Base-by-base conservation (phyloP, 2,888 invertebrate species). In the Cryptophagus acutangulus region DNA sequence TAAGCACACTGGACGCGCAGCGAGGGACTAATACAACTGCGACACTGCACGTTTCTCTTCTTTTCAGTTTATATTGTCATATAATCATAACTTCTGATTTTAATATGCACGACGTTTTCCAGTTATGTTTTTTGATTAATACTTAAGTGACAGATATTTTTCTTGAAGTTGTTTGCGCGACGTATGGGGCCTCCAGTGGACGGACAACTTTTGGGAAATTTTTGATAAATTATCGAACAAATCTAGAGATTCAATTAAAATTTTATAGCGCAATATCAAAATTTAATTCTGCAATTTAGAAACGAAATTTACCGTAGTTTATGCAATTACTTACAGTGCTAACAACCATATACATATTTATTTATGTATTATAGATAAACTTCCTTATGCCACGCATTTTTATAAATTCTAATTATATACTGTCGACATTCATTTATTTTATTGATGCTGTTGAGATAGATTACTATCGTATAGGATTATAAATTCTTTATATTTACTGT, bases 31-130 rank as follows among this genome's bases (percentile, higher is more conserved):
- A 62, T 62, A 58, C 65, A 62, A 58, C 61, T 52, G 59, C 60
- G 63, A 65, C 63, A 63, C 54, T 58, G 54, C 51, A 40, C 10
- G 55, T 46, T 41, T 51, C 58, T 58, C 51, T 52, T 55, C 52
- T 53, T 58, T 58, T 48, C 51, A 48, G 58, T 64, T 65, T 65
- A 66, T 65, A 63, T 65, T 66, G 66, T 66, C 66, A 62, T 61
- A 66, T 64, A 65, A 65, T 63, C 66, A 58, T 68, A 67, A 67
- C 62, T 68, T 55, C 59, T 62, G 57, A 62, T 63, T 65, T 66
- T 66, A 66, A 67, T 66, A 67, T 60, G 62, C 65, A 52, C 57
- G 62, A 61, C 61, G 52, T 54, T 61, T 55, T 56, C 60, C 51
- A 47, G 47, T 49, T 42, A 48, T 48, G 47, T 43, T 38, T 41